A percentile compares a stretch with the other conserved stretches of the same genome.
Evolutionary conservation across 30 jellyfish, hydroid and myxozoan species (phyloP).

Genomic region (Sanderia malayensis): DNA sequence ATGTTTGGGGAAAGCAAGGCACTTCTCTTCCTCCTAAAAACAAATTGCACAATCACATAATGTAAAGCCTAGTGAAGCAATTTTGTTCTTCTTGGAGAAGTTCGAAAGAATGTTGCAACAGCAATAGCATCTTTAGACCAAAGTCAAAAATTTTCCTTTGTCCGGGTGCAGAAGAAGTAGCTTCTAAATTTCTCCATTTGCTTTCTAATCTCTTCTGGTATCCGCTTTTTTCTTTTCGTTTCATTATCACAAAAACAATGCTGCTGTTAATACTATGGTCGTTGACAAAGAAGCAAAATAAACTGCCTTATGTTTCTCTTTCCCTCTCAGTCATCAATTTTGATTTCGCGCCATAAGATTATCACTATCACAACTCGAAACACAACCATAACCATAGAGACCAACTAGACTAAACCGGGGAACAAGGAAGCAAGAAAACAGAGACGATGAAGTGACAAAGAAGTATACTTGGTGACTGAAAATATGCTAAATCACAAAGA

Average conservation of each 20-base stretch:
- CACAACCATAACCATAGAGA: conserved; percentile 1
- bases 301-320: no score
- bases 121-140: not conserved
- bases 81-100: no score
- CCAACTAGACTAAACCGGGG: conserved; percentile 1
- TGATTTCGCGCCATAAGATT: conserved; percentile 2
- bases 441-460: conserved; percentile 3
- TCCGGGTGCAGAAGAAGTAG: conserved; percentile 28
- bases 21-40: not conserved
- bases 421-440: conserved; percentile 1
- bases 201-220: conserved; percentile 3
- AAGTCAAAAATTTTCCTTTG: conserved; percentile 10
- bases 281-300: no score
- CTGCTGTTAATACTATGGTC: no score
- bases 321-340: conserved; percentile 1
- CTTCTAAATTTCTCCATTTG: not conserved
- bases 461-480: conserved; percentile 2
- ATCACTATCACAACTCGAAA: not conserved
- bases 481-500: conserved; percentile 1
- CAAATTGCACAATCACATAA: not conserved
- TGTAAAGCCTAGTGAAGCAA: no score
- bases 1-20: conserved; percentile 17
- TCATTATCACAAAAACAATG: not conserved
- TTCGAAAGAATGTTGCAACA: no score
- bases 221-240: conserved; percentile 10